phyloP scores from a whole-genome alignment of 2,888 invertebrate genomes.

The Rhopalosiphum nymphaeae region DNA sequence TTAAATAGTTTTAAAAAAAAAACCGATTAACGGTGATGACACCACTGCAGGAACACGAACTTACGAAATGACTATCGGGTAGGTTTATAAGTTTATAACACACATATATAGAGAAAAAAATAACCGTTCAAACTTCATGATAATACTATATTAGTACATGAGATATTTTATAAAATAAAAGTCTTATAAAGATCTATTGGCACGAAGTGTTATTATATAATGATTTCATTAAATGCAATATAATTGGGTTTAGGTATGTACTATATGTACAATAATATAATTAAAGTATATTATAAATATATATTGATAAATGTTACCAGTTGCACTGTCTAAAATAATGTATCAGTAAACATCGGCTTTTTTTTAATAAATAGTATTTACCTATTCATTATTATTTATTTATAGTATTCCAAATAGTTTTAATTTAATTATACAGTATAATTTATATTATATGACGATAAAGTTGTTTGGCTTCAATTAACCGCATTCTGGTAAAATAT shows the following conservation, averaged over 20 bases:
- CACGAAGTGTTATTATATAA: background rate
- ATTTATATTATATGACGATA: background rate
- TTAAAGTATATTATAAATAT: background rate
- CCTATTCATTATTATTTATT: background rate
- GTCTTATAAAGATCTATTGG: background rate
- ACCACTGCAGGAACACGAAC: background rate
- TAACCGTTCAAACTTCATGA: background rate
- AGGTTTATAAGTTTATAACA: background rate
- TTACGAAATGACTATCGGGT: background rate
- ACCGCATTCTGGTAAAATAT: background rate
- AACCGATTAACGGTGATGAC: background rate
- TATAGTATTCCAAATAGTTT: background rate
- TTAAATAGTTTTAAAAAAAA: slow-evolving; percentile 17
- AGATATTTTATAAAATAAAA: background rate
- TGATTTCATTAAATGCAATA: background rate
- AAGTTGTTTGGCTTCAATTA: background rate
- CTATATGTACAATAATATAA: background rate
- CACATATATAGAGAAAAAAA: background rate
- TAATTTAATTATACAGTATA: background rate
- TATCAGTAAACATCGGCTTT: background rate
- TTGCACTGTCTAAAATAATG: background rate
- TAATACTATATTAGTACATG: background rate
- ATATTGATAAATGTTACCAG: background rate
- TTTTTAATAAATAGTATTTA: background rate
- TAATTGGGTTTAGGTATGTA: background rate